Evolutionary conservation across 2,113 vertebrate genomes (phyloP), one percentile per base, ranked within the genome.

Genomic region (Connochaetes taurinus): DNA sequence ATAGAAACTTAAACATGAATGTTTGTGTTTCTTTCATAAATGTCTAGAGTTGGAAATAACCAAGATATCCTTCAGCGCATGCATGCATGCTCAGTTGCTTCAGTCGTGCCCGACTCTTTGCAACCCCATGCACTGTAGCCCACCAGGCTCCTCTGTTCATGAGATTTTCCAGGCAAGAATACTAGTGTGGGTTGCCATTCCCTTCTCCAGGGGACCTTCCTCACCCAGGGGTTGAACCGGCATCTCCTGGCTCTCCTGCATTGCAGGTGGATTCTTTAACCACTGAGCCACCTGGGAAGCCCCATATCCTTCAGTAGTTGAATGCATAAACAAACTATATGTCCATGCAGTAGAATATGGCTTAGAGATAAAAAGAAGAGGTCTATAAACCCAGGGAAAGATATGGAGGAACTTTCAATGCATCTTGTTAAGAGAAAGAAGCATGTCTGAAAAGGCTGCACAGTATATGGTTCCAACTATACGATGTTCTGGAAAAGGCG

Each of bases 61-160:
- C 29, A 40, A 58, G 25, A 52, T 40, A 74, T 6, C 10, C 67
- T 40, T 40, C 67, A 74, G n/a, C 6, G 5, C 19, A 13, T 40
- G 5, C 5, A 2, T 1, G 19, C 11, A 2, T 23, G 19, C n/a
- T 13, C 67, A 13, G 67, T 23, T 0, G n/a, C 67, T 71, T 71
- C n/a, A 36, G n/a, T 36, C 0, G 2, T 23, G 2, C 11, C n/a
- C 0, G 0, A 40, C 19, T 40, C 67, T 11, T 36, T 74, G 19
- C 10, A 3, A 13, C 6, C 12, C 71, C 23, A 76, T 15, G 40
- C 40, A 4, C 71, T 27, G 12, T 43, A 76, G 23, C 40, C 40
- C 40, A 27, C 71, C 71, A 76, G 71, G 12, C 40, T 76, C 40
- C 40, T 43, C 40, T 76, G 36, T 43, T 43, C 12, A 43, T 27